Evolutionary conservation across 2,113 vertebrate species (phyloP).

Genomic region (Xiphias gladius): DNA sequence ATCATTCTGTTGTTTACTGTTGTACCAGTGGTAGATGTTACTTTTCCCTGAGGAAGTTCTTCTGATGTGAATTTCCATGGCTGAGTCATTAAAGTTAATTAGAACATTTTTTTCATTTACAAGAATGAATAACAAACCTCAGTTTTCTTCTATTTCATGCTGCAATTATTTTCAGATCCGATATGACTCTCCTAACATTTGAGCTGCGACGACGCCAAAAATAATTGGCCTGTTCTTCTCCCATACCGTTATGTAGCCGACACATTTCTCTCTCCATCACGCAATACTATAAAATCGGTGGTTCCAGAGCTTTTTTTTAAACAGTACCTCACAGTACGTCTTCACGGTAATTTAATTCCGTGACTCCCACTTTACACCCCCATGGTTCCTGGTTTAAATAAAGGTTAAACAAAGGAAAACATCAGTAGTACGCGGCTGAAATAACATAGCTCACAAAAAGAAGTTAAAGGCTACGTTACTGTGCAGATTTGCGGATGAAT

Average conservation of each 20-base stretch:
- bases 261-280: background rate
- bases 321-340: background rate
- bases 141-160: background rate
- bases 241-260: background rate
- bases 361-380: no score
- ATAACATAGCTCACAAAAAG: no score
- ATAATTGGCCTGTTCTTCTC: background rate
- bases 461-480: no score
- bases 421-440: no score
- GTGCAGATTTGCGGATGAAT: no score
- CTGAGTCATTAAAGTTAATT: background rate
- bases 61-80: background rate
- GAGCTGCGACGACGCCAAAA: background rate
- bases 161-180: constrained; percentile 12
- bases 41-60: background rate
- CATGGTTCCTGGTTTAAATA: no score
- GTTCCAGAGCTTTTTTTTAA: background rate
- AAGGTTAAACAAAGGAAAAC: no score
- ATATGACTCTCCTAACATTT: background rate
- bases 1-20: background rate
- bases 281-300: no score
- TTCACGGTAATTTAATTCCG: background rate
- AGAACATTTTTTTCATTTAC: background rate
- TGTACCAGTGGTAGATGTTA: background rate
- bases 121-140: background rate